Evolutionary conservation across 2,113 vertebrate species (phyloP).

Genomic region (Nipponia nippon): DNA sequence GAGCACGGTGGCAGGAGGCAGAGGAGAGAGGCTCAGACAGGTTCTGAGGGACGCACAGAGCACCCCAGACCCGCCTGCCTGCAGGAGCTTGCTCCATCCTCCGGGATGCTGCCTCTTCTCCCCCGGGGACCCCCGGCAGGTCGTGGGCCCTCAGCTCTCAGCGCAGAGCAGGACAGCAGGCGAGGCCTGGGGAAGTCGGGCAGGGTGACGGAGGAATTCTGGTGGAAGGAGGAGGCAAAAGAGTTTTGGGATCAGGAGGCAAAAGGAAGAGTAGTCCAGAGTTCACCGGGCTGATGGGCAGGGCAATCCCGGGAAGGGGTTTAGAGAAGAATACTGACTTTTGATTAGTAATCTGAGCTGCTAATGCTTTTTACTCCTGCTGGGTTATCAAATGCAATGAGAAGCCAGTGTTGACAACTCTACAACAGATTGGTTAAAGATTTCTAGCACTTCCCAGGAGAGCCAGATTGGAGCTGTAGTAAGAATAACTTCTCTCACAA

Average conservation of each 20-base stretch:
- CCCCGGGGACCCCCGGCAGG: background rate
- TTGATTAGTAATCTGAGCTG: conserved; percentile 6
- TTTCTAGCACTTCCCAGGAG: conserved; percentile 42
- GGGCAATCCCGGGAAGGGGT: background rate
- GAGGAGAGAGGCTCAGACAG: background rate
- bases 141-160: background rate
- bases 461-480: conserved; percentile 51
- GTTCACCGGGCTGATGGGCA: background rate
- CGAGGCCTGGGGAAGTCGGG: background rate
- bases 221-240: background rate
- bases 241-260: background rate
- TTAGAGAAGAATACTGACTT: background rate
- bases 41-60: background rate
- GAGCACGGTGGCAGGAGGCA: background rate
- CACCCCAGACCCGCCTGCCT: background rate
- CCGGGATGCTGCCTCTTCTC: background rate
- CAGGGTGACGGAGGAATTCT: background rate
- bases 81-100: background rate
- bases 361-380: background rate
- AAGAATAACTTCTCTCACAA: conserved; percentile 53
- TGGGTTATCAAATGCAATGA: conserved; percentile 21
- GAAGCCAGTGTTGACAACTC: conserved; percentile 51
- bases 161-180: background rate
- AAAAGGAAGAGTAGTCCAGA: background rate
- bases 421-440: conserved; percentile 55